phyloP scores from a whole-genome alignment of 1,140 invertebrate genomes.

The Drosophila novamexicana region DNA sequence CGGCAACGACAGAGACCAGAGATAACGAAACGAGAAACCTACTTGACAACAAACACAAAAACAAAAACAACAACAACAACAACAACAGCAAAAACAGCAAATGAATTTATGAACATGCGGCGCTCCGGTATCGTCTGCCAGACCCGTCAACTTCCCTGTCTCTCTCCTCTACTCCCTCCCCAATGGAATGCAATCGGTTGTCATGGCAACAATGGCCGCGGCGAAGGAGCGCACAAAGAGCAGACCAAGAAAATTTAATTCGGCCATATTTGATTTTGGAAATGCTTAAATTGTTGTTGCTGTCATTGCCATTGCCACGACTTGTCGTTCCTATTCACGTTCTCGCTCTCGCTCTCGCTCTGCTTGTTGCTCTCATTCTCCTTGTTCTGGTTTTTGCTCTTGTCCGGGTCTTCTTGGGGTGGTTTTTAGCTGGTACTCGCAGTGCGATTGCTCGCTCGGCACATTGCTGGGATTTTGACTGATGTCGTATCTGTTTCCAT shows the following conservation, averaged over 20 bases:
- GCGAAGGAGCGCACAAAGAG: slow-evolving; percentile 73
- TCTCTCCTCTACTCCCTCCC: slow-evolving; percentile 2
- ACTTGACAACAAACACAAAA: slow-evolving; percentile 56
- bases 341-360: slow-evolving; percentile 22
- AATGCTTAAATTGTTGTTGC: slow-evolving; percentile 59
- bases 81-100: slow-evolving; percentile 51
- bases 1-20: slow-evolving; percentile 43
- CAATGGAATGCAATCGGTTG: slow-evolving; percentile 49
- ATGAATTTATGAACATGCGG: slow-evolving; percentile 77
- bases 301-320: slow-evolving; percentile 57
- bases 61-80: slow-evolving; percentile 40
- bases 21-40: slow-evolving; percentile 67
- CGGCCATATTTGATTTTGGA: slow-evolving; percentile 83
- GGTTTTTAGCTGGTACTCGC: slow-evolving; percentile 33
- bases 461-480: slow-evolving; percentile 5
- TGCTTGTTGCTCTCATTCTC: slow-evolving; percentile 9
- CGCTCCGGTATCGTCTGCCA: slow-evolving; percentile 23
- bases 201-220: slow-evolving; percentile 77
- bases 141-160: slow-evolving; percentile 14
- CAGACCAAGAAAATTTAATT: slow-evolving; percentile 75
- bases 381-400: slow-evolving; percentile 39
- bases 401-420: slow-evolving; percentile 35
- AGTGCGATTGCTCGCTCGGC: slow-evolving; percentile 62
- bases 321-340: slow-evolving; percentile 28
- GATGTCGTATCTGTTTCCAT: slow-evolving; percentile 44